phyloP scores from a whole-genome alignment of 2,888 invertebrate genomes.

The Mythimna pallens region DNA sequence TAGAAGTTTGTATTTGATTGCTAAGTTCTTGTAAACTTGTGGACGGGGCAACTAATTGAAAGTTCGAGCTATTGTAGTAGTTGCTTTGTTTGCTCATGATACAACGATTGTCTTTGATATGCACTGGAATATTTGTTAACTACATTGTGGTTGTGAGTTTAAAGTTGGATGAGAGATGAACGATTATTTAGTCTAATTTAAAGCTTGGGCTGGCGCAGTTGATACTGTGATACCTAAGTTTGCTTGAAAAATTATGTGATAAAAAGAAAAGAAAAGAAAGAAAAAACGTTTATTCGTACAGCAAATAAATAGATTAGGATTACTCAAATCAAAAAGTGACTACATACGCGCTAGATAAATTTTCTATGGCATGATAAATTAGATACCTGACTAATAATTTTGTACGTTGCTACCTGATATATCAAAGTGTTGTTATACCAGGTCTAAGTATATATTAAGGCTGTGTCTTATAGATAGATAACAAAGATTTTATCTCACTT shows the following conservation, averaged over 20 bases:
- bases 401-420: neutral
- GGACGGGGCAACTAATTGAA: slow-evolving; percentile 31
- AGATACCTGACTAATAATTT: no score
- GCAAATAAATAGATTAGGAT: no score
- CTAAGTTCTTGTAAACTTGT: slow-evolving; percentile 37
- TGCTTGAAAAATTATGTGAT: neutral
- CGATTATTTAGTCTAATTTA: neutral
- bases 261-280: no score
- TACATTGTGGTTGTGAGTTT: neutral
- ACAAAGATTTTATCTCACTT: neutral
- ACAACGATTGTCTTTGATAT: slow-evolving; percentile 38
- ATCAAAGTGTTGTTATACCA: neutral
- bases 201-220: neutral
- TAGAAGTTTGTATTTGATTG: slow-evolving; percentile 19
- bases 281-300: no score
- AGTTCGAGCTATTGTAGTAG: slow-evolving; percentile 16
- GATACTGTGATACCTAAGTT: neutral
- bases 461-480: neutral
- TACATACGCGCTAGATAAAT: no score
- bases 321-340: no score
- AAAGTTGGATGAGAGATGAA: neutral
- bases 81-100: slow-evolving; percentile 29
- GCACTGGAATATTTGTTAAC: neutral
- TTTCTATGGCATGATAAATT: no score
- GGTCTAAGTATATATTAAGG: neutral